Evolutionary conservation across 2,888 invertebrate genomes (phyloP), one percentile per base, ranked within the genome.

Genomic region (Glyphotaelius pellucidus): DNA sequence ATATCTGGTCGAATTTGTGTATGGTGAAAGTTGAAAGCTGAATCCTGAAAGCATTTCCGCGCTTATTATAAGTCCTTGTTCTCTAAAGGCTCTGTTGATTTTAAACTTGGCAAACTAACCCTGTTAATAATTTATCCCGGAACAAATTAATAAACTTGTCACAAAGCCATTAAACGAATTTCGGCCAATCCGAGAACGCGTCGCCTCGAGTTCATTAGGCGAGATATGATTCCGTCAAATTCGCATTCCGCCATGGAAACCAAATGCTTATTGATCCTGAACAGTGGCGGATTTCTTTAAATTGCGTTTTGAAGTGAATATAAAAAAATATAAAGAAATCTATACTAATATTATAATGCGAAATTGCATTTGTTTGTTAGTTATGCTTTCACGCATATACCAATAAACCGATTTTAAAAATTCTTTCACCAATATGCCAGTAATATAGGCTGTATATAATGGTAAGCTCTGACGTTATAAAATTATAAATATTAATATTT

Each of bases 101-200:
- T 15, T 47, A 47, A 47, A 47, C 19, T 25, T 67, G 19, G 19
- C 19, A 67, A 19, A 25, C 52, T 67, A 52, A 67, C 52, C 25
- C 52, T 67, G 25, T 67, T 67, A 67, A 67, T 81, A 81, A 81
- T 81, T 80, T 30, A 32, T 81, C 30, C 81, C 81, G 52, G 81
- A 81, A 81, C 81, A 81, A 81, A 81, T 81, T 81, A 81, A 81
- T 81, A 81, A 81, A 81, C 81, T 81, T 81, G 81, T 81, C 81
- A 32, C 81, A 15, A 81, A 81, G 14, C 32, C 32, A 81, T 81
- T 81, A 30, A 30, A 31, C 31, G 32, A 81, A 15, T 67, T 67
- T 67, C 52, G 52, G 19, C 52, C 52, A 67, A 67, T 67, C 52
- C 52, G 52, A 19, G 52, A 52, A 4, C 52, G 19, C 52, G 52